These are phyloP conservation scores for cattle (Bos taurus) DNA, from an alignment of 2,113 vertebrate genomes.

Conservation along the genomic window ARS-UCD2.0 NC_037333.1:33177001-33177500, in stretches of 20 bases:
- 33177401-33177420: neutral
- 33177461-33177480: neutral
- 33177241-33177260: neutral
- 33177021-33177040: neutral
- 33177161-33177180: neutral
- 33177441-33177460: neutral
- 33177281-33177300: neutral
- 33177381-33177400: neutral
- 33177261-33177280: neutral
- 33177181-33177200: neutral
- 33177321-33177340: neutral
- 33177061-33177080: neutral
- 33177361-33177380: neutral
- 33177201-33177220: neutral
- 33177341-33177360: neutral
- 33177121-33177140: neutral
- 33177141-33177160: neutral
- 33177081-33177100: neutral
- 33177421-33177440: neutral
- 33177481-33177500: neutral
- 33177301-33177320: neutral
- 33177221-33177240: neutral
- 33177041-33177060: neutral
- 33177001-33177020: neutral
- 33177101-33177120: neutral